Evolutionary conservation across 2,113 vertebrate species (phyloP).

Genomic region (Desmodus rotundus): DNA sequence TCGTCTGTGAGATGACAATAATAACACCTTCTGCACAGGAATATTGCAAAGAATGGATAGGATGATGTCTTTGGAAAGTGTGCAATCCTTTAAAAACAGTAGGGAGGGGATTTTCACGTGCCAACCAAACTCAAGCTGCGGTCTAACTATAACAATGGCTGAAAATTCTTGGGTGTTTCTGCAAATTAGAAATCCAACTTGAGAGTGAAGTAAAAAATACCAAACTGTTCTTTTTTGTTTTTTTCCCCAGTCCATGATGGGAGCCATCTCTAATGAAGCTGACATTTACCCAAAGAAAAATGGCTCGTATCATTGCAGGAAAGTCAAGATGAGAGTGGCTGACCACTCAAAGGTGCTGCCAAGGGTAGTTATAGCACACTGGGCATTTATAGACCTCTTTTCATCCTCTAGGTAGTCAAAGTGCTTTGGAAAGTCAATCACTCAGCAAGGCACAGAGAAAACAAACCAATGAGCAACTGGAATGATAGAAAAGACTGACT

Average conservation of each 20-base stretch:
- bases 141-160: not conserved
- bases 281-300: not conserved
- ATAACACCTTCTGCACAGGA: fast-evolving
- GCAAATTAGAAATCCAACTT: slow-evolving; percentile 18
- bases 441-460: fast-evolving
- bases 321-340: not conserved
- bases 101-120: not conserved
- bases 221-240: not conserved
- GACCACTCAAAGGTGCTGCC: not conserved
- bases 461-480: not conserved
- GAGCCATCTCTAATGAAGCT: not conserved
- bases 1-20: not conserved
- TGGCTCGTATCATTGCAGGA: not conserved
- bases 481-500: not conserved
- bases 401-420: not conserved
- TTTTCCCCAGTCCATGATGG: not conserved
- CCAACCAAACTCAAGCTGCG: not conserved
- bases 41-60: not conserved
- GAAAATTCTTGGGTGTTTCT: not conserved
- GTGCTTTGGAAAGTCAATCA: not conserved
- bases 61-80: not conserved
- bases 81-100: not conserved
- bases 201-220: not conserved
- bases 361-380: not conserved
- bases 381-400: not conserved